These are phyloP conservation scores for Sabatieria punctata DNA, from an alignment of 2,888 invertebrate species.

Conservation along the genomic window DNA sequence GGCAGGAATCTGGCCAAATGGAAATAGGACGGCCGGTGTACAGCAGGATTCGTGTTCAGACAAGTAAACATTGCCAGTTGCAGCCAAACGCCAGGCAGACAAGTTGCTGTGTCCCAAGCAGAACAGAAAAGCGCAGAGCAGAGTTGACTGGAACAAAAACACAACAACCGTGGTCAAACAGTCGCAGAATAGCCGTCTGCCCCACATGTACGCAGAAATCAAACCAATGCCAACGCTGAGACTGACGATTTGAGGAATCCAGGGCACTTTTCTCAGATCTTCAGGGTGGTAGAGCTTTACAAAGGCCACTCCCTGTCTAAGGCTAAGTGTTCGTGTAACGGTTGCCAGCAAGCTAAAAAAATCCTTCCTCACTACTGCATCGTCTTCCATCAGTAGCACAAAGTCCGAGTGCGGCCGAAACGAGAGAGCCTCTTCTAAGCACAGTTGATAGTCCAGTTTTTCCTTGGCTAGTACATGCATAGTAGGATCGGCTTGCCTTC, in stretches of 20 bases:
- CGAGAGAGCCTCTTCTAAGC: constrained; percentile 10
- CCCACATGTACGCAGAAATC: constrained; percentile 6
- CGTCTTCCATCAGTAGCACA: constrained; percentile 17
- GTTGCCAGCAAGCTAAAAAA: constrained; percentile 12
- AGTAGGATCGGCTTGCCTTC: too few relatives aligned
- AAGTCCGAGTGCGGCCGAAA: constrained; percentile 5
- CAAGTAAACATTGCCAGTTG: constrained; percentile 16
- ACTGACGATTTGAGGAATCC: constrained; percentile 10
- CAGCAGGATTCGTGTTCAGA: constrained; percentile 19
- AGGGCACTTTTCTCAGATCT: constrained; percentile 17
- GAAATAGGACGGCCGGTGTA: constrained; percentile 18
- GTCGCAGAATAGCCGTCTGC: constrained; percentile 6
- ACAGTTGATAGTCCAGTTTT: constrained; percentile 16
- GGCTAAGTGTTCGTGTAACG: constrained; percentile 11
- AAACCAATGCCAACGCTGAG: constrained; percentile 6
- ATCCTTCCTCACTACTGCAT: constrained; percentile 12
- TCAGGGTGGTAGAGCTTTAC: too few relatives aligned
- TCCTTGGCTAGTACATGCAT: too few relatives aligned
- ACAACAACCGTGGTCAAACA: neutral
- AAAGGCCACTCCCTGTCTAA: constrained; percentile 6
- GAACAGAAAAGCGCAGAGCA: neutral
- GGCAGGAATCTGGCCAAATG: constrained; percentile 6
- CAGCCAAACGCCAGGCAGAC: too few relatives aligned
- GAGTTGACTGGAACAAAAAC: neutral
- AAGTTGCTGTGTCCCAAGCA: neutral